phyloP scores from a whole-genome alignment of 2,888 invertebrate genomes.

The Caprella mutica region DNA sequence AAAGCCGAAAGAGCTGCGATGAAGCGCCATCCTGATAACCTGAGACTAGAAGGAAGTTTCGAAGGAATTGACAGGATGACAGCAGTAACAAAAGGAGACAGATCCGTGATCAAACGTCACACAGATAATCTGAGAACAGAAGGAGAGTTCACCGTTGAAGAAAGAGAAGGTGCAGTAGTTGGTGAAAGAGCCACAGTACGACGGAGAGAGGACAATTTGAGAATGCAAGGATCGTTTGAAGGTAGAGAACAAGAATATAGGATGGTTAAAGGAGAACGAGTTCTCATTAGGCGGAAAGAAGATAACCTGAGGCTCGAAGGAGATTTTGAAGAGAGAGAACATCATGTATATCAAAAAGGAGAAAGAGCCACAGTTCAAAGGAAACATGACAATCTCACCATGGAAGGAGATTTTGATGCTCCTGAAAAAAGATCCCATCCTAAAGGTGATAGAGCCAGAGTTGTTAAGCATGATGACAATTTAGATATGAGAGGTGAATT shows the following conservation, averaged over 20 bases:
- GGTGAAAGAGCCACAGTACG: conserved; percentile 35
- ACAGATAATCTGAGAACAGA: conserved; percentile 39
- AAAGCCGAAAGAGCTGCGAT: conserved; percentile 39
- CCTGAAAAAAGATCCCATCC: conserved; percentile 25
- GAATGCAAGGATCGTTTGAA: conserved; percentile 33
- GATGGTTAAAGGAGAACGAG: conserved; percentile 38
- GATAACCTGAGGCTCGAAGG: conserved; percentile 55
- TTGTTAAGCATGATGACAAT: conserved; percentile 29
- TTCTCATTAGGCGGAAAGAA: conserved; percentile 46
- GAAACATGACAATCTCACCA: conserved; percentile 36
- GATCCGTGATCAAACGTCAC: conserved; percentile 40
- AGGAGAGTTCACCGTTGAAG: conserved; percentile 42
- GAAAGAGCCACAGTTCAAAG: conserved; percentile 42
- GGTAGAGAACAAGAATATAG: conserved; percentile 14
- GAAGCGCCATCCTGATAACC: conserved; percentile 49
- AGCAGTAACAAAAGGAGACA: conserved; percentile 44
- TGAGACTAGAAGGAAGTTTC: conserved; percentile 53
- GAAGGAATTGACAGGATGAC: conserved; percentile 37
- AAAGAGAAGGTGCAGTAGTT: conserved; percentile 45
- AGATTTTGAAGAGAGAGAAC: conserved; percentile 36
- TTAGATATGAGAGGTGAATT: conserved; percentile 42
- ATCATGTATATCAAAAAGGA: conserved; percentile 36
- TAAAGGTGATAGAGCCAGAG: conserved; percentile 23
- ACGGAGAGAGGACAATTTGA: conserved; percentile 35
- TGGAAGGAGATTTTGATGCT: conserved; percentile 35